Evolutionary conservation across 2,113 vertebrate genomes (phyloP), one percentile per base, ranked within the genome.

Genomic region (Pitta sordida): DNA sequence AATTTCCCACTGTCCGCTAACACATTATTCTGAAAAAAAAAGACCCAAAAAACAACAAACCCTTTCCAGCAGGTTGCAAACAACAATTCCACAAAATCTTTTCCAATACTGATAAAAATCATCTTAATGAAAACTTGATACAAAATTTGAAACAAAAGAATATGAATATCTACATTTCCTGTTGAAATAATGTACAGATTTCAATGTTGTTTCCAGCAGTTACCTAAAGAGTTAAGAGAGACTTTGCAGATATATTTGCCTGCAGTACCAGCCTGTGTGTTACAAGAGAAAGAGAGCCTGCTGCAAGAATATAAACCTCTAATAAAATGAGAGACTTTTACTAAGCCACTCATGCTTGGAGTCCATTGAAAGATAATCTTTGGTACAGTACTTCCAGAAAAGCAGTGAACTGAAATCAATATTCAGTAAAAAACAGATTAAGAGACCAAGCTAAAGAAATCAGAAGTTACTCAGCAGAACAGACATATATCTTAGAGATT

Each of bases 341-440:
- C 83, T 94, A 92, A 94, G 76, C 73, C 48, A 74, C 76, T 92
- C 80, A 81, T 81, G 60, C 80, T 88, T 88, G 68, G 64, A 94
- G 68, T 48, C 86, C 86, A 78, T 86, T 93, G 86, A 88, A 92
- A 94, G 73, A 92, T 86, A 95, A 86, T 93, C 94, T 96, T 92
- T 64, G 64, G 80, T 95, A 95, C 80, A 81, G 73, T 78, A 86
- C 48, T 86, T 88, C 56, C 80, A 91, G 77, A 93, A 92, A 78
- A 83, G 52, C 56, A 68, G 80, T 86, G 80, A 96, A 95, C 56
- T 86, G 88, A 95, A 96, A 94, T 93, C 91, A 64, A 92, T 96
- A 83, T 75, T 69, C 73, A 88, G 73, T 91, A 78, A 88, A 94
- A 94, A 94, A 58, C 48, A 88, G 94, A 92, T 92, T 88, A 90